Base-by-base conservation (phyloP, 2,888 invertebrate species). In the Catonia carolina region DNA sequence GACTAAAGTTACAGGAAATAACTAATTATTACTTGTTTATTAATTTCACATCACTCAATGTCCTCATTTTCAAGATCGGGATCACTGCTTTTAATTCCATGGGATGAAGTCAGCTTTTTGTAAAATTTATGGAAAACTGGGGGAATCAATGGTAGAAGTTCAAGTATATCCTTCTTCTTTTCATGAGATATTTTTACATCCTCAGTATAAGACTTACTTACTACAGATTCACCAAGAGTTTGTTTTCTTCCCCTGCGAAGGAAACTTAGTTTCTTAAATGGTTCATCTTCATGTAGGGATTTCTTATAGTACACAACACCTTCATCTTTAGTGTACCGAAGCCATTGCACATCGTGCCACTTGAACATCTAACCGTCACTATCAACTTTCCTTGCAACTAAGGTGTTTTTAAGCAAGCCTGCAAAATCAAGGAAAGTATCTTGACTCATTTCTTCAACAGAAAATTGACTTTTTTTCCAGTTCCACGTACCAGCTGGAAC, bases 401-500 rank as follows among this genome's bases (percentile, higher is more conserved):
- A 31, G 17, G n/a, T 37, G 12, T 12, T 52, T 39, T 53, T 57
- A 37, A 53, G 22, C 15, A 53, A 18, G 18, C 39, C 35, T 37
- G 53, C 47, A 53, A 53, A 57, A 35, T 56, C 41, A 51, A 45
- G 36, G 60, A 58, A 48, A 59, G 56, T 52, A 62, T 61, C 61
- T 59, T 64, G 42, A 41, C 47, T 50, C 52, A 53, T 52, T 61
- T 58, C 17, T 63, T 65, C 8, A 60, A 7, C 18, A 55, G 22
- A 20, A 47, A 47, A 48, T 23, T 48, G 27, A 12, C n/a, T 15
- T 14, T 47, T 47, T 18, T 47, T 12, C 20, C 47, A 20, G 47
- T 47, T 8, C 2, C 10, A 10, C 20, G 8, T 7, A 47, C 47
- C 20, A 47, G 20, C 23, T 47, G 47, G 14, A n/a, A 47, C 47